Base-by-base conservation (phyloP, 1,140 invertebrate species). In the Ceratina japonica region DNA sequence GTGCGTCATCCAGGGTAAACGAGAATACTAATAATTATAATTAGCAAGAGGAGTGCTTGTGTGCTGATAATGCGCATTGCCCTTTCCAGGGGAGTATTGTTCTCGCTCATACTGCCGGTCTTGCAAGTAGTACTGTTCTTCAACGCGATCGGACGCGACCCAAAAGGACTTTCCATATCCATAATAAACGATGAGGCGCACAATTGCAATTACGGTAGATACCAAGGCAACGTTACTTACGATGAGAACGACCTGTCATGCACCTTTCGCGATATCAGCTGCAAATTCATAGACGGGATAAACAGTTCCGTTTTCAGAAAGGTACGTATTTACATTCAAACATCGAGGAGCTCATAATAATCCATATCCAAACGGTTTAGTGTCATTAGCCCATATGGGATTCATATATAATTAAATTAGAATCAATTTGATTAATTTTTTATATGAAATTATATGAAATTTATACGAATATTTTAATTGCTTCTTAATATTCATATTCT, bases 51-150 rank as follows among this genome's bases (percentile, higher is more conserved):
- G 5, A n/a, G 0, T 2, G 20, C 12, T 15, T 22, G 8, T 1
- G 3, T 1, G 15, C 31, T 27, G 15, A 31, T 7, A 49, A 62
- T 27, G 13, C 2, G 1, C 15, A 1, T n/a, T 16, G 2, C 31
- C 54, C 85, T 68, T 59, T 62, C 93, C 90, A 97, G 96, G 3
- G 95, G 96, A 8, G 91, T 97, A 13, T 87, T 96, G 72, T 98
- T 98, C 89, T 95, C 97, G 70, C 93, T 98, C 31, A 81, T 97
- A 37, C 95, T 98, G 81, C 97, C 98, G 1, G 92, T 97, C 3
- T 89, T 98, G 12, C 95, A 98, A 93, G 93, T 96, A n/a, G 91
- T 95, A 7, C 91, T 96, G 0, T 98, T 98, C 89, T 96, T 97
- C 91, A 83, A 95, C 49, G 95, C 96, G 16, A 95, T 98, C 66